Conservation (phyloP, 2,888 invertebrate genomes). For the Dicranocentrus wangi region DNA sequence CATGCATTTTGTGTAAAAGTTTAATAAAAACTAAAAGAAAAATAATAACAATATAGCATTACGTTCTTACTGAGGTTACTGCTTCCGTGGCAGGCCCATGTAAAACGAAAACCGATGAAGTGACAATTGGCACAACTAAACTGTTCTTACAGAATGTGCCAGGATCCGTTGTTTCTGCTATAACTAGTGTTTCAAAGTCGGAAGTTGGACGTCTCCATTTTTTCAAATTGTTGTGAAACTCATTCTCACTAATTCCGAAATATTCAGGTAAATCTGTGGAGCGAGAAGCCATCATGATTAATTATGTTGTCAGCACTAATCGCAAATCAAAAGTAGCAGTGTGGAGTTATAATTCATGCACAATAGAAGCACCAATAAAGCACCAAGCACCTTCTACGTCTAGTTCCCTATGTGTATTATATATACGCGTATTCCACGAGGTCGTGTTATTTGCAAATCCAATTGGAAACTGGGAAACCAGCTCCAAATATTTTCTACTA, state of each 20-base stretch:
- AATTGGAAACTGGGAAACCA: constrained; percentile 49
- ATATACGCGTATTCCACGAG: constrained; percentile 39
- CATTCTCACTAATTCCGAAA: constrained; percentile 64
- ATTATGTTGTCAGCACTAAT: neutral
- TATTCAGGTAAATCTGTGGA: constrained; percentile 55
- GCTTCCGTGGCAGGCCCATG: constrained; percentile 68
- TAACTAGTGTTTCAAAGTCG: constrained; percentile 70
- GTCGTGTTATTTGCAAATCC: constrained; percentile 56
- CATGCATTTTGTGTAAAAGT: no score
- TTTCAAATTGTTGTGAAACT: constrained; percentile 64
- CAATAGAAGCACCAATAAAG: neutral
- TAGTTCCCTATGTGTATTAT: neutral
- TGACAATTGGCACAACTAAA: constrained; percentile 71
- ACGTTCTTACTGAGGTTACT: constrained; percentile 51
- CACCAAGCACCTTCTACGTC: no score
- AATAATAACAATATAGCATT: constrained; percentile 7
- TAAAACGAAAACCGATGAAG: constrained; percentile 69
- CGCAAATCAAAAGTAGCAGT: no score
- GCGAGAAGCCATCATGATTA: constrained; percentile 28
- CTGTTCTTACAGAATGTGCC: constrained; percentile 69
- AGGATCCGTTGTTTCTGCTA: constrained; percentile 68
- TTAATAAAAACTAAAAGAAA: neutral
- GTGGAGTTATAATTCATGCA: no score
- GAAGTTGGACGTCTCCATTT: constrained; percentile 68
- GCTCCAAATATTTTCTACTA: constrained; percentile 42